phyloP scores from a whole-genome alignment of 92 coral and sea anemone genomes.

The Ricordea florida region DNA sequence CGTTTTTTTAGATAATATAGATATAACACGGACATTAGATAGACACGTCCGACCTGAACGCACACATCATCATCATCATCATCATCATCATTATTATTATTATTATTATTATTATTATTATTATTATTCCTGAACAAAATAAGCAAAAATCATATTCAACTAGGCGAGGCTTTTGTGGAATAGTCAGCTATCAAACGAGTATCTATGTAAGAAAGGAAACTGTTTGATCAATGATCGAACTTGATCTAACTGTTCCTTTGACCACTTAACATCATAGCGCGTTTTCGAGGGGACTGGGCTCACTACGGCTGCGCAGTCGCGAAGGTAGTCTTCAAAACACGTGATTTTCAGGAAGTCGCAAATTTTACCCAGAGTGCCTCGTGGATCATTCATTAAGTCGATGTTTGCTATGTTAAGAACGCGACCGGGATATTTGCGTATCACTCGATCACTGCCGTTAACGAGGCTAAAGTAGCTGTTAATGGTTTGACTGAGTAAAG shows the following conservation, averaged over 20 bases:
- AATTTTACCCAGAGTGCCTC: background rate
- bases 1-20: too few species aligned
- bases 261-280: conserved; percentile 14
- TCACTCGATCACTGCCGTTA: background rate
- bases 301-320: conserved; percentile 27
- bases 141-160: too few species aligned
- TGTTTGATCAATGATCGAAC: background rate
- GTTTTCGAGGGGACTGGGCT: conserved; percentile 9
- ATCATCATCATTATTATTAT: too few species aligned
- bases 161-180: background rate
- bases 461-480: background rate
- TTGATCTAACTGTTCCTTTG: background rate
- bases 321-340: conserved; percentile 38
- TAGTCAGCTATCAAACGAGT: conserved; percentile 3
- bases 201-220: conserved; percentile 2
- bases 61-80: too few species aligned
- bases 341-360: conserved; percentile 40
- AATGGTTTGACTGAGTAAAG: background rate
- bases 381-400: conserved; percentile 29
- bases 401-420: conserved; percentile 20
- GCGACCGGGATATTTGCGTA: conserved; percentile 17
- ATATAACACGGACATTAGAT: too few species aligned
- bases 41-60: too few species aligned
- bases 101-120: too few species aligned
- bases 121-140: too few species aligned